Percentiles rank a stretch among this genome's conserved stretches.
Evolutionary conservation across 2,888 invertebrate genomes (phyloP).

Genomic region (Pandemis heparana): DNA sequence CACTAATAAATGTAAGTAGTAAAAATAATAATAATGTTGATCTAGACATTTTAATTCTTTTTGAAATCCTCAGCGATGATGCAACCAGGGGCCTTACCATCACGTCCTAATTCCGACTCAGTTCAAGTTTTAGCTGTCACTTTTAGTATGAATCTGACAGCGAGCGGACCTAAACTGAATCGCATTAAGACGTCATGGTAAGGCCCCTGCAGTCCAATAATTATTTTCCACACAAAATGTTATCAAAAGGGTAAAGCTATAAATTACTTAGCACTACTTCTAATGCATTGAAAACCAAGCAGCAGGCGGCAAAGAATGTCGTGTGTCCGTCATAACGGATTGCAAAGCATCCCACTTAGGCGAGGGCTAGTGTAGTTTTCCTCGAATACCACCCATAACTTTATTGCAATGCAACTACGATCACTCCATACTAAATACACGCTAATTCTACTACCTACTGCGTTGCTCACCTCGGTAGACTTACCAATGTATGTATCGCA

Average conservation of each 20-base stretch:
- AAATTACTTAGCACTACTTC: conserved; percentile 7
- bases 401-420: not conserved
- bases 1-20: too few relatives aligned
- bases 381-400: conserved; percentile 47
- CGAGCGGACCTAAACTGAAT: too few relatives aligned
- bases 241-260: not conserved
- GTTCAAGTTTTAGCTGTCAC: too few relatives aligned
- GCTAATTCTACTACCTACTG: not conserved
- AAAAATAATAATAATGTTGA: too few relatives aligned
- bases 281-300: not conserved
- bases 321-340: conserved; percentile 38
- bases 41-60: too few relatives aligned
- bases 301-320: conserved; percentile 1
- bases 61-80: too few relatives aligned
- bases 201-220: not conserved
- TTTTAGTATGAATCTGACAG: too few relatives aligned
- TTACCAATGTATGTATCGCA: too few relatives aligned
- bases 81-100: too few relatives aligned
- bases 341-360: conserved; percentile 44
- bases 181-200: too few relatives aligned
- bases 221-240: not conserved
- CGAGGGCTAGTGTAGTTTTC: conserved; percentile 31
- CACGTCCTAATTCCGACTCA: too few relatives aligned
- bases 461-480: too few relatives aligned
- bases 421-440: not conserved